Evolutionary conservation across 1,140 invertebrate genomes (phyloP), one percentile per base, ranked within the genome.

Genomic region (Rhizoglyphus robini): DNA sequence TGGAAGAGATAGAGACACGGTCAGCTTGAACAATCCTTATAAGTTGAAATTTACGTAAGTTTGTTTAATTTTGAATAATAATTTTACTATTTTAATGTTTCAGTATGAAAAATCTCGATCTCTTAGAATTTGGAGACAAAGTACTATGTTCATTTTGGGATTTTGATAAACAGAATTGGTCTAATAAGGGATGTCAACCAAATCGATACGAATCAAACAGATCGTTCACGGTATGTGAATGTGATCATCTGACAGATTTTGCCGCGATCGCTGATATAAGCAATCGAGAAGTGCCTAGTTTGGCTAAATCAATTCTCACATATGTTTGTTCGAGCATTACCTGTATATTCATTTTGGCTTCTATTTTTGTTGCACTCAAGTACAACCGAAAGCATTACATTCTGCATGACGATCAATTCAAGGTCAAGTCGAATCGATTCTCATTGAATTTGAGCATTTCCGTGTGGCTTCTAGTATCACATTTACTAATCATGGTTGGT

Each of bases 251-350:
- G 2, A 79, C 78, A 5, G 77, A 77, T 71, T 79, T 79, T 70
- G 77, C 76, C 47, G 72, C 71, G 36, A 78, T 96, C 18, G 86
- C 93, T 49, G 90, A 95, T 64, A 64, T 73, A n/a, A 46, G 64
- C 30, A 67, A 68, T 13, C 34, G 47, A 61, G 48, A 64, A 11
- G 58, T 49, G 20, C 18, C 27, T 49, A 27, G 61, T 20, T 27
- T 2, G 27, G 27, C 29, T 11, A 54, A 65, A 15, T 34, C 68
- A 4, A 13, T 67, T 1, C 54, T 68, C 41, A 68, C 67, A 15
- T 66, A 66, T 25, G 32, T 66, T 4, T 66, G 65, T 25, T 66
- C 61, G 15, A 49, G 57, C 3, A 34, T 63, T 23, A 23, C 3
- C 18, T 51, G 25, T 47, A 4, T 67, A 41, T 41, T 13, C 32